Evolutionary conservation across 2,113 vertebrate species (phyloP), one percentile per base, ranked within the genome.

Genomic region (Onychostruthus taczanowskii): DNA sequence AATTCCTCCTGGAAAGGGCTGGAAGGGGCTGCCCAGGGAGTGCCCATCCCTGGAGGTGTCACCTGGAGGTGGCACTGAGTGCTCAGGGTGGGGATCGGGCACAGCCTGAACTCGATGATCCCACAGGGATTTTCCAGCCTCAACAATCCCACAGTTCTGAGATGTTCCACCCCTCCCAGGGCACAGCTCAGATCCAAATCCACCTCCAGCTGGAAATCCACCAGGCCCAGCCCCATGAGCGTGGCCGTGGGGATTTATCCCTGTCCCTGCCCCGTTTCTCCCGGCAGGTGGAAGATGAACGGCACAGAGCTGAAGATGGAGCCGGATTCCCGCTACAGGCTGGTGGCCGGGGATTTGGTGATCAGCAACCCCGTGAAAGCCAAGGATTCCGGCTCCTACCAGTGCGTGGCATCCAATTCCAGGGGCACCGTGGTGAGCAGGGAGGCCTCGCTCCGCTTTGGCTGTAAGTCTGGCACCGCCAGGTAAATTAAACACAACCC

Each of bases 301-400:
- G 99, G 99, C 67, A 99, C 99, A 0, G 98, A 99, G 41, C 97
- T 99, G 24, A 98, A 96, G 44, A 93, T 99, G 86, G 98, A 97
- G 79, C 97, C 98, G 7, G 98, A 99, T 12, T 97, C 98, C 24
- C 98, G 98, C 13, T 99, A 99, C 96, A 97, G 97, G 44, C 95
- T 99, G 93, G 98, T 99, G 22, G 99, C 99, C 2, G 99, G 99
- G 1, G 99, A 98, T 85, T 93, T 99, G 70, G 99, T 99, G 90
- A 99, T 99, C 95, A 99, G 96, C 96, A 98, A 97, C 73, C 99
- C 99, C 0, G 94, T 97, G 86, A 97, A 98, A 63, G 76, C 93
- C 24, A 98, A 97, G 86, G 99, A 99, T 13, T 97, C 98, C 0
- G 99, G 99, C 13, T 98, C 99, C 63, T 99, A 99, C 97, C 99